Base-by-base conservation (phyloP, 1,140 invertebrate genomes). In the Campoletis sonorensis region DNA sequence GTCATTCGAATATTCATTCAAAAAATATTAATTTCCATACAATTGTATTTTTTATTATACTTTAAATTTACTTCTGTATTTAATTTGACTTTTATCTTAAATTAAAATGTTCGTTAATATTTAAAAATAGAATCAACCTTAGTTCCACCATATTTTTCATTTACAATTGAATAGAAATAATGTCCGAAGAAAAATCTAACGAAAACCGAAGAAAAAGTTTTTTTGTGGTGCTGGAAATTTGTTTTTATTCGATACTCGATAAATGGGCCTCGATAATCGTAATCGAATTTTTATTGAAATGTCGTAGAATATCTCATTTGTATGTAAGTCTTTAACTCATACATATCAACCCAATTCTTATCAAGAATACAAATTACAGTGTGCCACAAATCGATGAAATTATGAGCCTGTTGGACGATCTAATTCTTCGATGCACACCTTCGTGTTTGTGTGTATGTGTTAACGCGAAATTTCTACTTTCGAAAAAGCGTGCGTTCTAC, bases 291-390 rank as follows among this genome's bases (percentile, higher is more conserved):
- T 7, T 7, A 58, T 18, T 58, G 21, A 58, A 58, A 58, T 58
- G 18, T 58, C 54, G 18, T 58, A 1, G 21, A 58, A n/a, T 58
- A n/a, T n/a, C 21, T 58, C 21, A n/a, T 18, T 10, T 7, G 21
- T 58, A 58, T 45, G 40, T 45, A 45, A 45, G 40, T 13, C 40
- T 4, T 45, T 37, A 10, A 37, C 37, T 54, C 51, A 23, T 10
- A 23, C 54, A n/a, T n/a, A 58, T 58, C 54, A 58, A 58, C 54
- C 54, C 10, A 58, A 58, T 58, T 58, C 54, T 58, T 58, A 58
- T 58, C 54, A 13, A 10, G 54, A 58, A 58, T 58, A 58, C 54
- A 58, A 58, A 58, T 58, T 58, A 58, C 18, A 58, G 1, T 58
- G 54, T 58, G 54, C 54, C 18, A 58, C 54, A 58, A 58, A 58